These are phyloP conservation scores for Hydractinia echinata DNA, from an alignment of 30 jellyfish, hydroid and myxozoan genomes.

Conservation along the genomic window DNA sequence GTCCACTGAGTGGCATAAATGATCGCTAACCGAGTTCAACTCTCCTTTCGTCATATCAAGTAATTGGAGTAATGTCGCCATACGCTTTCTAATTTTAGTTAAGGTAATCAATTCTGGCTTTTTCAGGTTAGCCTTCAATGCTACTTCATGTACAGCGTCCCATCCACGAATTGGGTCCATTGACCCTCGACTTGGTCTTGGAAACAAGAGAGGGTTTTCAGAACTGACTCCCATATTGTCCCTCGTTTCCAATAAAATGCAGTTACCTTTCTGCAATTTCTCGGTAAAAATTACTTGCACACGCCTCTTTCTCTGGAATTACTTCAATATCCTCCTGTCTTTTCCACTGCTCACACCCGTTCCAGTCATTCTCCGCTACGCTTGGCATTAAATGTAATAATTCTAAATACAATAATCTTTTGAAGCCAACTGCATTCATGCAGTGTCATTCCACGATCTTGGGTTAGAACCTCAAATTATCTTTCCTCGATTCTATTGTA, in stretches of 20 bases:
- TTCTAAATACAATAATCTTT: no score
- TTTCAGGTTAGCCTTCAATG: slow-evolving; percentile 14
- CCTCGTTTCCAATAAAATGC: not conserved
- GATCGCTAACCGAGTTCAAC: slow-evolving; percentile 30
- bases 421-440: no score
- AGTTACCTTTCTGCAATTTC: not conserved
- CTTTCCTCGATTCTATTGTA: no score
- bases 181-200: slow-evolving; percentile 16
- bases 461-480: no score
- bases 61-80: slow-evolving; percentile 28
- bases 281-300: not conserved
- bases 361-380: no score
- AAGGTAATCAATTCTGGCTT: slow-evolving; percentile 34
- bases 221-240: slow-evolving; percentile 5
- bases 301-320: not conserved
- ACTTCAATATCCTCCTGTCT: no score
- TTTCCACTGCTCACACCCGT: no score
- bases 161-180: slow-evolving; percentile 9
- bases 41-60: slow-evolving; percentile 35
- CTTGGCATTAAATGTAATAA: no score
- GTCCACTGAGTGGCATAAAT: slow-evolving; percentile 20
- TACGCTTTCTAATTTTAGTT: slow-evolving; percentile 28
- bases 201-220: not conserved
- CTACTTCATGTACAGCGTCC: slow-evolving; percentile 25
- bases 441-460: no score